Evolutionary conservation across 1,140 invertebrate species (phyloP), one percentile per base, ranked within the genome.

Genomic region (Anthonomus grandis): DNA sequence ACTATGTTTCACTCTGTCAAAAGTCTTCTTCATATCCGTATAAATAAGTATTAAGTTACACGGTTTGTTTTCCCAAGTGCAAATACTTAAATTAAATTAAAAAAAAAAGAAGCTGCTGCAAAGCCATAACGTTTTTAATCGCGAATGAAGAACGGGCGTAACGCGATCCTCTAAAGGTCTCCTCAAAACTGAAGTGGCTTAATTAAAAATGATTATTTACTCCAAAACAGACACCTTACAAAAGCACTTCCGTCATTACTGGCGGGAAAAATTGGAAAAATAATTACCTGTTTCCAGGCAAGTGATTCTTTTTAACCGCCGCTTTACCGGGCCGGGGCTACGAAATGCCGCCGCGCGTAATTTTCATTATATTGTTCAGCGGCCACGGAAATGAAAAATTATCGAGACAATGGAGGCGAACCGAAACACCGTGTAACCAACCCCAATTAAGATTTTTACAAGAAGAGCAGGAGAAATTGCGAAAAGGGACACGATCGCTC

Each of bases 311-410:
- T 63, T 57, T 49, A 51, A 23, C 47, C 48, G 54, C 47, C 37
- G 36, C n/a, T n/a, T n/a, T n/a, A n/a, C n/a, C n/a, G n/a, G n/a
- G n/a, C n/a, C n/a, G n/a, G n/a, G 18, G 38, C 36, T 47, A 56
- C 42, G 21, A 56, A 56, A 56, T 15, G 45, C 37, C 52, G 37
- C 48, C 56, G 48, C 56, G 12, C 25, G 48, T 59, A 60, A 64
- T 60, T 65, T 65, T 62, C 56, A 65, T 65, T 61, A 62, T 49
- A 58, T 60, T 63, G 57, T 57, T 51, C 46, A 21, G 22, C 50
- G 17, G 19, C 23, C 37, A 45, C 41, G 53, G 57, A 65, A 65
- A 65, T 65, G 64, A 65, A 65, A 65, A 65, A 65, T 65, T 63
- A 58, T 61, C 57, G 25, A 54, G 52, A 65, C 60, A 65, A 65